These are phyloP conservation scores for Phyllotreta striolata DNA, from an alignment of 2,888 invertebrate species.

Conservation along the genomic window DNA sequence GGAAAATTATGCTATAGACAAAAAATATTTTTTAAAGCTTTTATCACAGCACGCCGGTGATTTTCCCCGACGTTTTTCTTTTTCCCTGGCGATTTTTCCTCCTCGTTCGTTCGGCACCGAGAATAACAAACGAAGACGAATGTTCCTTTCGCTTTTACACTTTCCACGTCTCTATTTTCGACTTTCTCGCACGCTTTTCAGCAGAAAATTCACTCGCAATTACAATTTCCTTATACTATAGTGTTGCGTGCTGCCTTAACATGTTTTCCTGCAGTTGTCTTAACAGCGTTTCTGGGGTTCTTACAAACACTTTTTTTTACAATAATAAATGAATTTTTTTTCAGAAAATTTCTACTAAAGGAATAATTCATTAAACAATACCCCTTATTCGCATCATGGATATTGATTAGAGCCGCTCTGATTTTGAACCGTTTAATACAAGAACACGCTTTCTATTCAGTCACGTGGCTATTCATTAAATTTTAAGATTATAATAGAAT, in stretches of 20 bases:
- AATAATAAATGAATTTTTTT: too few species aligned
- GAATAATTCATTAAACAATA: too few species aligned
- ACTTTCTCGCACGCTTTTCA: conserved; percentile 1
- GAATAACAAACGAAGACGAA: conserved; percentile 48
- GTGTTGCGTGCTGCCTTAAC: conserved; percentile 6
- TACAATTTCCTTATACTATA: background rate
- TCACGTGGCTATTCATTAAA: conserved; percentile 8
- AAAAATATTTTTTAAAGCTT: too few species aligned
- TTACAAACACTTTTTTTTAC: too few species aligned
- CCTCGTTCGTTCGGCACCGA: conserved; percentile 31
- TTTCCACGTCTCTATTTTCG: conserved; percentile 10
- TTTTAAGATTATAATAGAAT: background rate
- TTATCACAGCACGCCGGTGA: background rate
- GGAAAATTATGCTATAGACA: too few species aligned
- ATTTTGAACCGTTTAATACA: background rate
- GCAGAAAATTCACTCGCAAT: too few species aligned
- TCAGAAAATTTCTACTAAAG: too few species aligned
- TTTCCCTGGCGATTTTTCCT: conserved; percentile 6
- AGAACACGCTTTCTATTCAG: background rate
- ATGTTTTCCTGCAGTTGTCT: background rate
- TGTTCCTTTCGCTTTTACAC: conserved; percentile 36
- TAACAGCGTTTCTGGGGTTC: too few species aligned
- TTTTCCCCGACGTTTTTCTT: background rate
- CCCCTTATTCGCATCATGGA: too few species aligned
- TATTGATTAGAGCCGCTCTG: too few species aligned